These are phyloP conservation scores for Pampusana beccarii DNA, from an alignment of 2,113 vertebrate species.

Conservation along the genomic window DNA sequence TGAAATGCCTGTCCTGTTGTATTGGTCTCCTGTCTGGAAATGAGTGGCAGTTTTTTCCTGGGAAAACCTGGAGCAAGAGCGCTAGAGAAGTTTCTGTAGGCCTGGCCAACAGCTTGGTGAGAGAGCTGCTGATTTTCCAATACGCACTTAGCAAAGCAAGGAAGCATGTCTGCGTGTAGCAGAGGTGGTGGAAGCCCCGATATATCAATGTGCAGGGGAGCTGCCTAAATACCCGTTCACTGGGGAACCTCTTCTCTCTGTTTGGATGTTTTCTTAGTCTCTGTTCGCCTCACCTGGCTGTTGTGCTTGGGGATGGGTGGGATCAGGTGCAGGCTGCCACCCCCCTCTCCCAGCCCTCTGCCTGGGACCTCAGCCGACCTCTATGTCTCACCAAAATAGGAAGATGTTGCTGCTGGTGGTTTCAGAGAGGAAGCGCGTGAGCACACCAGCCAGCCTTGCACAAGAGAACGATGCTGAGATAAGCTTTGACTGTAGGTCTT, in stretches of 20 bases:
- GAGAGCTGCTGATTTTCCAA: fast-evolving
- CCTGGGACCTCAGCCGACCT: background rate
- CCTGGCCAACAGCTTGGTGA: fast-evolving
- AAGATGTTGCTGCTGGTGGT: background rate
- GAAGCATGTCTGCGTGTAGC: background rate
- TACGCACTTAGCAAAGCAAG: background rate
- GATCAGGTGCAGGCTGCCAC: background rate
- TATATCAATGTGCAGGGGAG: background rate
- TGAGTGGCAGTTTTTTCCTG: background rate
- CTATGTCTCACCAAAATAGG: background rate
- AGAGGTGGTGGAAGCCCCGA: background rate
- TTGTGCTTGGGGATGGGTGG: background rate
- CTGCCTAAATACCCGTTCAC: fast-evolving
- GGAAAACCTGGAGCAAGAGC: background rate
- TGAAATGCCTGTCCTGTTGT: background rate
- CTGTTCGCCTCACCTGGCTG: background rate
- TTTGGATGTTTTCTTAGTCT: background rate
- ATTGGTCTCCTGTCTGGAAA: background rate
- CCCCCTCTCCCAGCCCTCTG: background rate
- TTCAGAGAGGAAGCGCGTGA: background rate
- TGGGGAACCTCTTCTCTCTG: background rate
- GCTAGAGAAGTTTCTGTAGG: background rate
- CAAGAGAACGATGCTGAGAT: background rate
- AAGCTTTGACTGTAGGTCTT: background rate
- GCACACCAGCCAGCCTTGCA: fast-evolving